Percentiles rank a stretch among this genome's conserved stretches.
Evolutionary conservation across 2,888 invertebrate species (phyloP).

Genomic region (Euspilapteryx auroguttella): DNA sequence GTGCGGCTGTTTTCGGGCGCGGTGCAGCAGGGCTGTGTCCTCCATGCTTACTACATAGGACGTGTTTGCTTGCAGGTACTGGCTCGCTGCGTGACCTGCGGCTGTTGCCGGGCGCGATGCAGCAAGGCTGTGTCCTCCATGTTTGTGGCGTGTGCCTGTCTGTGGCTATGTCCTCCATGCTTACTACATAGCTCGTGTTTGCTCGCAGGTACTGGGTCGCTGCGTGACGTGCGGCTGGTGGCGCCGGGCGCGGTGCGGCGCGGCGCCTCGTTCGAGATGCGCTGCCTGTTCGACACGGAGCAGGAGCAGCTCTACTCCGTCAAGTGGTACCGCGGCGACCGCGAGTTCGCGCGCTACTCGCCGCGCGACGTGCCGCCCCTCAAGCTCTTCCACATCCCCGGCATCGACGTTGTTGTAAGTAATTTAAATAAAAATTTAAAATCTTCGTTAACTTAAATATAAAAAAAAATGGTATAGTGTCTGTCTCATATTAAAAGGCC

Average conservation of each 20-base stretch:
- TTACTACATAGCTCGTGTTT: too few species aligned
- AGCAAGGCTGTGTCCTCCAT: slow-evolving; percentile 63
- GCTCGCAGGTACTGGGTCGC: slow-evolving; percentile 35
- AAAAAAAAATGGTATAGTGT: too few species aligned
- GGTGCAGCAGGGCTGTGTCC: slow-evolving; percentile 60
- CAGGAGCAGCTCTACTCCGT: slow-evolving; percentile 68
- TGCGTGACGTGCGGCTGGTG: slow-evolving; percentile 66
- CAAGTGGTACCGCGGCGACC: slow-evolving; percentile 68
- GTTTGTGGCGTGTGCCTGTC: too few species aligned
- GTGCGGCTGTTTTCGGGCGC: too few species aligned
- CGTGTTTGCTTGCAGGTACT: too few species aligned
- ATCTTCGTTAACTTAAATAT: too few species aligned
- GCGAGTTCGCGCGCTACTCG: slow-evolving; percentile 67
- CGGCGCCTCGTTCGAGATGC: slow-evolving; percentile 64
- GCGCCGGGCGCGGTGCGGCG: slow-evolving; percentile 68
- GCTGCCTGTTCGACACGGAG: slow-evolving; percentile 67
- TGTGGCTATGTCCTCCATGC: too few species aligned
- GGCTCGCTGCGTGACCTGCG: too few species aligned
- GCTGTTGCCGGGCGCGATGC: slow-evolving; percentile 66
- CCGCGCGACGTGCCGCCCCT: slow-evolving; percentile 66
- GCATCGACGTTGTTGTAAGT: slow-evolving; percentile 65
- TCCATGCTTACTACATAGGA: too few species aligned
- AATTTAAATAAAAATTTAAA: too few species aligned
- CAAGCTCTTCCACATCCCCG: slow-evolving; percentile 64
- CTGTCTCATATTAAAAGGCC: too few species aligned